Base-by-base conservation (phyloP, 1,140 invertebrate genomes). In the Zaprionus lachaisei region DNA sequence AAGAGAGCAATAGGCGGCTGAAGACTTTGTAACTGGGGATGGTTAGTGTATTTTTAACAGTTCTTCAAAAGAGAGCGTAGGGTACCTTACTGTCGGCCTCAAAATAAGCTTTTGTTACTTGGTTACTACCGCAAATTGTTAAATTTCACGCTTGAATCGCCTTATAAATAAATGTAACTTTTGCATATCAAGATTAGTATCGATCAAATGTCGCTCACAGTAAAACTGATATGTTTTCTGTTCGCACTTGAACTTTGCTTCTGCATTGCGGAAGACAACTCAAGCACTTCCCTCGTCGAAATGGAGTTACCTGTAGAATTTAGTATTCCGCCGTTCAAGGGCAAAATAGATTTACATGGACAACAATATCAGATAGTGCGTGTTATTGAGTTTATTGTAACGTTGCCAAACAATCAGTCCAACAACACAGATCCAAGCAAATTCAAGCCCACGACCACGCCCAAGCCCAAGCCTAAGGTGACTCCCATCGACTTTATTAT, bases 361-460 rank as follows among this genome's bases (percentile, higher is more conserved):
- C 24, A 56, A 11, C 17, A 72, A 1, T 80, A 67, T 64, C 79
- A 80, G 38, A 69, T 82, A 41, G 74, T 82, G 1, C 80, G 79
- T 0, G 34, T 82, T 14, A 70, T 82, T 9, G 79, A 82, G 57
- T 82, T 81, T 28, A 5, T 82, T 24, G 49, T 78, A 17, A 79
- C 80, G 0, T 62, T 66, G 34, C 41, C 77, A 15, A 55, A 58
- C n/a, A 61, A 76, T 9, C 11, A 55, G 15, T 24, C 62, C 5
- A 49, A 44, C 17, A 22, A 49, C 20, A 17, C 20, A 22, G 28
- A 7, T 31, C 2, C 31, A 34, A 34, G 0, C 31, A 34, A 11
- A 11, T 2, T 11, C 2, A 34, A 34, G 9, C 31, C 31, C 9
- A 11, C 7, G 26, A 28, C 26, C 26, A 28, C 26, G 9, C 11